A percentile compares a stretch with the other conserved stretches of the same genome.
These are phyloP conservation scores for Eriosoma lanigerum DNA, from an alignment of 1,140 invertebrate genomes.

Conservation along the genomic window DNA sequence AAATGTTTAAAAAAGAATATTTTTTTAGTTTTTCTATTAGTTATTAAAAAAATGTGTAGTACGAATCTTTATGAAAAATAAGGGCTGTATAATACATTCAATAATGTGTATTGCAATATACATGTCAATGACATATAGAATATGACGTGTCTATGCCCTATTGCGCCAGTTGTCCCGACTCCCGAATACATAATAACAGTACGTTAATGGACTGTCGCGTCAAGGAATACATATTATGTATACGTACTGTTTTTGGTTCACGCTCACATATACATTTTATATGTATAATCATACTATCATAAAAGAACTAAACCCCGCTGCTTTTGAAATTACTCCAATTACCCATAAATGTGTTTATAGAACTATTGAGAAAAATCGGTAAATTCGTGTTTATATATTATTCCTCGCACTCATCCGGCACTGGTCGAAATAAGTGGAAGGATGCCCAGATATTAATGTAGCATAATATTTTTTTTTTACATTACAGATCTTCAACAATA, in stretches of 20 bases:
- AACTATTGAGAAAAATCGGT: background rate
- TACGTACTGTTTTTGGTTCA: background rate
- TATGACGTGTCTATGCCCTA: no score
- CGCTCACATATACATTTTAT: background rate
- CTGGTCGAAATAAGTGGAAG: background rate
- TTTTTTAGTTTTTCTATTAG: no score
- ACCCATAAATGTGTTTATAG: constrained; percentile 9
- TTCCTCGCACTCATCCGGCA: constrained; percentile 2
- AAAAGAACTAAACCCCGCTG: constrained; percentile 14
- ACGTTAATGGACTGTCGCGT: constrained; percentile 16
- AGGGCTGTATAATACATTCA: no score
- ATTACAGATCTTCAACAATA: no score
- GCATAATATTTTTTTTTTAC: background rate
- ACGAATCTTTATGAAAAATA: no score
- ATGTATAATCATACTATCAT: background rate
- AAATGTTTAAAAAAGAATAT: no score
- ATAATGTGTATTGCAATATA: no score
- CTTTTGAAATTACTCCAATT: constrained; percentile 28
- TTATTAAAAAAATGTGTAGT: no score
- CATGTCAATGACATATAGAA: no score
- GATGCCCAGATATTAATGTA: constrained; percentile 12
- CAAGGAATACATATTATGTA: background rate
- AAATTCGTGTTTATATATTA: background rate
- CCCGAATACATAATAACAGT: background rate
- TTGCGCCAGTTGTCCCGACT: no score